Percentiles rank a stretch among this genome's conserved stretches.
Evolutionary conservation across 2,888 invertebrate genomes (phyloP).

Genomic region (Tuta absoluta): DNA sequence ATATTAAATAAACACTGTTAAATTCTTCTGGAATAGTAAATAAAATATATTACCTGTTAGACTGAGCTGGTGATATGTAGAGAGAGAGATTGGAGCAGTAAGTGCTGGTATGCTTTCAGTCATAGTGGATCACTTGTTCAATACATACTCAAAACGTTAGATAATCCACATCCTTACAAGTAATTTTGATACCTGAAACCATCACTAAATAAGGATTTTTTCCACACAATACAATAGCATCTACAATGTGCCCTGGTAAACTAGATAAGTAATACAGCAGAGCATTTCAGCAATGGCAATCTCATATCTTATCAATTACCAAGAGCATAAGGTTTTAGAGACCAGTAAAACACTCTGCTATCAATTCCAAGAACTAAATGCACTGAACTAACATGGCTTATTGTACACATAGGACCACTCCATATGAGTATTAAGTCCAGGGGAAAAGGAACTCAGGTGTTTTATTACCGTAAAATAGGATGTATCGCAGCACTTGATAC

Average conservation of each 20-base stretch:
- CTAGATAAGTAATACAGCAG: background rate
- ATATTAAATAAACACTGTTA: background rate
- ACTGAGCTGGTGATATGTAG: conserved; percentile 76
- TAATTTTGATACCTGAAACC: conserved; percentile 6
- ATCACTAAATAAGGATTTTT: conserved; percentile 2
- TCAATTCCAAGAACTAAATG: conserved; percentile 8
- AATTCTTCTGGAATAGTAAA: background rate
- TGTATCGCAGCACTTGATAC: conserved; percentile 39
- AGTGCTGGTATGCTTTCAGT: conserved; percentile 67
- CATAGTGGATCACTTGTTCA: conserved; percentile 51
- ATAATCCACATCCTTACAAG: conserved; percentile 10
- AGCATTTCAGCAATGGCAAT: background rate
- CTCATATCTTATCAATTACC: conserved; percentile 1
- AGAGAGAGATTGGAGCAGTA: conserved; percentile 70
- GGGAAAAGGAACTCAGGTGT: background rate
- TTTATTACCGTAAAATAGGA: conserved; percentile 38
- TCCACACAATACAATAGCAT: background rate
- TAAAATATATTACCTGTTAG: conserved; percentile 62
- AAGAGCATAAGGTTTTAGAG: background rate
- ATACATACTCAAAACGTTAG: conserved; percentile 19
- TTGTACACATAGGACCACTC: background rate
- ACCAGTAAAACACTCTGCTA: background rate
- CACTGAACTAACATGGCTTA: background rate
- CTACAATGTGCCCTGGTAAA: background rate
- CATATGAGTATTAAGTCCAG: background rate